Base-by-base conservation (phyloP, 2,797 vertebrate species). In the Siniperca scherzeri region DNA sequence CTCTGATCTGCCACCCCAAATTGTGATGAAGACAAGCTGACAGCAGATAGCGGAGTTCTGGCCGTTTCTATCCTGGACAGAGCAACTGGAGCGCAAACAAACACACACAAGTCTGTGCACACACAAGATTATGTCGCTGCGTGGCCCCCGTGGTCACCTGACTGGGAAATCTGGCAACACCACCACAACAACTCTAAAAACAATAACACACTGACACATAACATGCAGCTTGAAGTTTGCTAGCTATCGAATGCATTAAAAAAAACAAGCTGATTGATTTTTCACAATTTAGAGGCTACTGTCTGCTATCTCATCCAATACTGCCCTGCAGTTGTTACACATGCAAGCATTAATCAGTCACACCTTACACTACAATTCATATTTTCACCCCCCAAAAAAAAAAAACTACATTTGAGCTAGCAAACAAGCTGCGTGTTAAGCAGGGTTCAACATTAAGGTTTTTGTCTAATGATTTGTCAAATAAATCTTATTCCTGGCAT, bases 111-210 rank as follows among this genome's bases (percentile, higher is more conserved):
- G 76, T 61, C 55, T 40, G 33, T 38, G 72, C 64, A 48, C 48
- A 36, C 36, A 73, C 72, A 56, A 60, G 62, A 89, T 77, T 75
- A 87, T 81, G 77, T 62, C 27, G 57, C 84, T 57, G 69, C 22
- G 3, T 30, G 64, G 77, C 65, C 80, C 36, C 52, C 1, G 0
- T 44, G 46, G 61, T 84, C 76, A 87, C 75, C 68, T 87, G 84
- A 92, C 65, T 38, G 30, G 60, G 52, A 77, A 80, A 86, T 84
- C 65, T 79, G 71, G 66, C 70, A 77, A 69, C 79, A 77, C 16
- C 65, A 78, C 57, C 33, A 71, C 46, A 38, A 75, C 77, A 77
- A 74, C 52, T 40, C 11, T 64, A 73, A 70, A 83, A 88, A 82
- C 81, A 75, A 80, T 68, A 84, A 77, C 66, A 78, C 44, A 40